Conservation (phyloP, 2,797 vertebrate genomes). For the Potorous gilbertii region DNA sequence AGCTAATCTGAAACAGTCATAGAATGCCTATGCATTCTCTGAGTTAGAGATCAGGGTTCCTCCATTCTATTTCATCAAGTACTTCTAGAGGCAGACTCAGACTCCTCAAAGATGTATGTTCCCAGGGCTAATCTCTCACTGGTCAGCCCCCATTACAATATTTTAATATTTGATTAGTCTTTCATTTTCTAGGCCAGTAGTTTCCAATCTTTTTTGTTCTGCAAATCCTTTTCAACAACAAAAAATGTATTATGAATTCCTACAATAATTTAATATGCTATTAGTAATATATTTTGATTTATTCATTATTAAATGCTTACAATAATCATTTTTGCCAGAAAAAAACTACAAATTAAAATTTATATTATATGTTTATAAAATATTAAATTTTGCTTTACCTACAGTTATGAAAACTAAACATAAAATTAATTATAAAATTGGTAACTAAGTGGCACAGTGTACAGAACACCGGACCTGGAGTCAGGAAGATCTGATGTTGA, state of each 20-base stretch:
- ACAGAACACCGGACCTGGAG: neutral
- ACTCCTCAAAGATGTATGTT: neutral
- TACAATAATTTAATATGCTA: neutral
- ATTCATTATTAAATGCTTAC: neutral
- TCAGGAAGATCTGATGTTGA: neutral
- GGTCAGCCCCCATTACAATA: neutral
- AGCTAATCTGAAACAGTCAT: neutral
- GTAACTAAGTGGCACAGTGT: neutral
- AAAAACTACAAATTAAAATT: neutral
- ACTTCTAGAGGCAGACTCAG: neutral
- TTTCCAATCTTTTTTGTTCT: neutral
- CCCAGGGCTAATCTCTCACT: neutral
- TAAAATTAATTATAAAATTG: neutral
- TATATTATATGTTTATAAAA: neutral
- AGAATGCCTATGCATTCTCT: neutral
- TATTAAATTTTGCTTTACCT: neutral
- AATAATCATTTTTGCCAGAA: neutral
- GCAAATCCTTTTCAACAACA: neutral
- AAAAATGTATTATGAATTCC: neutral
- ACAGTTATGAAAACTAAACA: neutral
- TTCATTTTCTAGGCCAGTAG: neutral
- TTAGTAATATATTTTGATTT: neutral
- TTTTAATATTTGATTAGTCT: neutral
- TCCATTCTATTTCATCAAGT: neutral
- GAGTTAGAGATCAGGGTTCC: neutral